Evolutionary conservation across 1,140 invertebrate species (phyloP).

Genomic region (Conus betulinus): DNA sequence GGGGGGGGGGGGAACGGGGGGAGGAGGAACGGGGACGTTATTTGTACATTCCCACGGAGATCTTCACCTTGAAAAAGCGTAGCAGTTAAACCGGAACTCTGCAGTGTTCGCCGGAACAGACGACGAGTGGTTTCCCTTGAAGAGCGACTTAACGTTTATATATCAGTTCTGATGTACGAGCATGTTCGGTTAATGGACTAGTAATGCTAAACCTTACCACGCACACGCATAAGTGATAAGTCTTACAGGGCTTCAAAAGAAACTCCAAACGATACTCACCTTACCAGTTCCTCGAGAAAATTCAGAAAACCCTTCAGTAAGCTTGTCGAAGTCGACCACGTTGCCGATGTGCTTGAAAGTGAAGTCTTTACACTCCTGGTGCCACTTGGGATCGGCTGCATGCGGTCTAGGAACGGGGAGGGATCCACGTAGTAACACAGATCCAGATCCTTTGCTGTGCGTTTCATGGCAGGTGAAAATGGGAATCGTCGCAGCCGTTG

Average conservation of each 20-base stretch:
- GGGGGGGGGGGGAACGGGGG: no score
- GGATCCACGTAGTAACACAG: slow-evolving; percentile 51
- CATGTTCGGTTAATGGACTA: no score
- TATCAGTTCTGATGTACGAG: no score
- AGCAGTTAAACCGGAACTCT: no score
- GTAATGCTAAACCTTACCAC: no score
- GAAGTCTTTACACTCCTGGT: slow-evolving; percentile 51
- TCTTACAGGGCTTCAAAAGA: neutral
- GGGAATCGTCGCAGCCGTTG: slow-evolving; percentile 33
- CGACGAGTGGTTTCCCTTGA: no score
- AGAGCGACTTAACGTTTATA: no score
- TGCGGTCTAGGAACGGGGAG: slow-evolving; percentile 41
- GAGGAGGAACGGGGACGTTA: no score
- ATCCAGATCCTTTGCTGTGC: neutral
- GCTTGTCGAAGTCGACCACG: slow-evolving; percentile 34
- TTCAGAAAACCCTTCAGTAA: slow-evolving; percentile 25
- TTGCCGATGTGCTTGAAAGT: slow-evolving; percentile 46
- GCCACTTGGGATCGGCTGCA: slow-evolving; percentile 47
- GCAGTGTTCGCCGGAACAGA: no score
- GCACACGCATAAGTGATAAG: no score
- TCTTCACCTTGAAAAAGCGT: no score
- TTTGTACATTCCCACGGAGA: no score
- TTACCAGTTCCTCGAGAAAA: slow-evolving; percentile 8
- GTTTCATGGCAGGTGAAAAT: slow-evolving; percentile 51
- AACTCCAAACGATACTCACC: neutral